These are phyloP conservation scores for Tinamus guttatus DNA, from an alignment of 2,113 vertebrate species.

Conservation along the genomic window DNA sequence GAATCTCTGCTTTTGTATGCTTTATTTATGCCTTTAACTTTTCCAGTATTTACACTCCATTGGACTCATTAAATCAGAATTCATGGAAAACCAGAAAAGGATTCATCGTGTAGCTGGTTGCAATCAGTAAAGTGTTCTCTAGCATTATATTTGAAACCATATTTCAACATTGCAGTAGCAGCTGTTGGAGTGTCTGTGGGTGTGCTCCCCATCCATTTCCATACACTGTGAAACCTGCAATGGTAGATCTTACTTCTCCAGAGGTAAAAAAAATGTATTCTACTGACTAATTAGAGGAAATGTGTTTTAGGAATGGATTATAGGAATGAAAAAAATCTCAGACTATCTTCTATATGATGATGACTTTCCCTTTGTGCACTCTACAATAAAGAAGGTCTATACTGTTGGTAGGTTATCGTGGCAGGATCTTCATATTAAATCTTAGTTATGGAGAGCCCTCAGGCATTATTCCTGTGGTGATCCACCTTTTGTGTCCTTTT, in stretches of 20 bases:
- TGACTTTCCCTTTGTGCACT: not conserved
- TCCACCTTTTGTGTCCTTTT: not conserved
- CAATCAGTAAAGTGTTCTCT: not conserved
- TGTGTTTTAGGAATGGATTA: not conserved
- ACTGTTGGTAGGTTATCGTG: not conserved
- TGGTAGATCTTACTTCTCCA: not conserved
- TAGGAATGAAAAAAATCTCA: not conserved
- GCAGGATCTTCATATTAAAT: not conserved
- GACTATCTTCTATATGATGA: not conserved
- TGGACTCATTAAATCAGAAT: not conserved
- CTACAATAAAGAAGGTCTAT: not conserved
- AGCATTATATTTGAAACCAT: not conserved
- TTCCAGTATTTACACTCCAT: not conserved
- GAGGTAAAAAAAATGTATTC: not conserved
- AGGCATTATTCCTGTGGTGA: not conserved
- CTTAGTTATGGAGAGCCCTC: not conserved
- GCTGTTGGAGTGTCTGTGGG: not conserved
- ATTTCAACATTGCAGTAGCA: not conserved
- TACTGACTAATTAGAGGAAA: not conserved
- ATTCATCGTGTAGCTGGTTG: not conserved
- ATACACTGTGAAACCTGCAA: not conserved
- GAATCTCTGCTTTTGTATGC: not conserved
- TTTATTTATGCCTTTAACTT: not conserved
- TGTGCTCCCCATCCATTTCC: not conserved
- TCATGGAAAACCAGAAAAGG: not conserved